Evolutionary conservation across 2,113 vertebrate species (phyloP).

Genomic region (Ia io): DNA sequence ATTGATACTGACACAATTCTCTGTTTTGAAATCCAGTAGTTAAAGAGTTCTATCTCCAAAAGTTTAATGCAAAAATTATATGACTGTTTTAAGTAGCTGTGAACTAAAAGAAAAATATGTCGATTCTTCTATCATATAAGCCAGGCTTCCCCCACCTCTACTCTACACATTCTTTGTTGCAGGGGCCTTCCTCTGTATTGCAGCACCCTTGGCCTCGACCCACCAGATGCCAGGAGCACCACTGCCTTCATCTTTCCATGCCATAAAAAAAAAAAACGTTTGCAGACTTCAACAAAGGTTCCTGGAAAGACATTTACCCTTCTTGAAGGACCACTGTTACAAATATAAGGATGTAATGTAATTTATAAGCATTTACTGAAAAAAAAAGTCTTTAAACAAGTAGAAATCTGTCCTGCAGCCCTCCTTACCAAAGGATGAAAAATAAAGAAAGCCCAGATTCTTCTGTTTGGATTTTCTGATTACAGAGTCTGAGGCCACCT

Average conservation of each 20-base stretch:
- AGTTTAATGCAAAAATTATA: neutral
- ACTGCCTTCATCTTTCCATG: neutral
- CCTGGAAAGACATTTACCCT: neutral
- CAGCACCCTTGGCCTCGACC: neutral
- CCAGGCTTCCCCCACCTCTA: neutral
- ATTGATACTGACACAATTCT: neutral
- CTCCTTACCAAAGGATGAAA: conserved; percentile 59
- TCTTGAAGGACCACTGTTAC: neutral
- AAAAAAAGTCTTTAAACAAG: neutral
- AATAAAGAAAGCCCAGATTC: conserved; percentile 60
- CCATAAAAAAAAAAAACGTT: neutral
- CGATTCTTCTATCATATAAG: neutral
- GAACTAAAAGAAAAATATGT: neutral
- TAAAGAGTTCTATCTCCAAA: neutral
- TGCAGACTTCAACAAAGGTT: neutral
- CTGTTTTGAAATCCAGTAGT: neutral
- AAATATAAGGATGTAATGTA: neutral
- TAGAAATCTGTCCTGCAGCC: conserved; percentile 53
- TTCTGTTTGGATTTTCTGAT: conserved; percentile 66
- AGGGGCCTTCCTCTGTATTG: neutral
- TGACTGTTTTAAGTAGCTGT: neutral
- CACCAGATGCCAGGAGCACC: neutral
- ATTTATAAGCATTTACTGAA: conserved; percentile 19
- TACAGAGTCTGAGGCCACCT: conserved; percentile 83
- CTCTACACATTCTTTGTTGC: neutral